Evolutionary conservation across 2,113 vertebrate species (phyloP).

Genomic region (Actenoides lindsayi): DNA sequence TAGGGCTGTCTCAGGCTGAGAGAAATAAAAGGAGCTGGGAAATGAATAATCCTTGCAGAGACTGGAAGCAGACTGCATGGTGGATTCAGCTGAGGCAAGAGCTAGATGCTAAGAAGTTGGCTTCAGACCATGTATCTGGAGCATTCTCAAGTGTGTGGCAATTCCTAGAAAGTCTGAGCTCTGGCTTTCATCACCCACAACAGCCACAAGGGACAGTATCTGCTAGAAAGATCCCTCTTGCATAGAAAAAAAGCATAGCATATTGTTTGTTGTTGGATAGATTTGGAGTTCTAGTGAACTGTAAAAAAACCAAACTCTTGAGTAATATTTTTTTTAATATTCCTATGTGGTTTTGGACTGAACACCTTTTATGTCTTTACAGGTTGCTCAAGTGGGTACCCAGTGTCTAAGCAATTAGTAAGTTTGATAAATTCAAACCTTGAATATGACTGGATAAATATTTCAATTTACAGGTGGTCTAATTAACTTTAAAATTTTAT

Average conservation of each 20-base stretch:
- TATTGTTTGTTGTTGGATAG: not conserved
- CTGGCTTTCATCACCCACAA: not conserved
- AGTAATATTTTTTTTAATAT: not conserved
- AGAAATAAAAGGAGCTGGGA: not conserved
- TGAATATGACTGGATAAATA: not conserved
- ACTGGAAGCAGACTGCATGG: not conserved
- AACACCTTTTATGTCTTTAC: not conserved
- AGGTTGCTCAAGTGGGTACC: not conserved
- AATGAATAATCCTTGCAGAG: not conserved
- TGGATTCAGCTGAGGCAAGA: not conserved
- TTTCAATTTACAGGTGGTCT: not conserved
- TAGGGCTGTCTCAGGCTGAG: not conserved
- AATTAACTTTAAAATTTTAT: not conserved
- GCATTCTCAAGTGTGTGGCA: not conserved
- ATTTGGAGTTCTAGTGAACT: not conserved
- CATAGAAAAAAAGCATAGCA: not conserved
- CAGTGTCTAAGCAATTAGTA: not conserved
- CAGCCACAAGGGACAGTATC: not conserved
- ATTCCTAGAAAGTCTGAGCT: constrained; percentile 26
- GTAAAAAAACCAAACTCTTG: not conserved
- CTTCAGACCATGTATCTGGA: not conserved
- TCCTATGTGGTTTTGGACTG: not conserved
- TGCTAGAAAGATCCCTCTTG: not conserved
- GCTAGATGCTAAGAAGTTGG: not conserved
- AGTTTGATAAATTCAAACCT: not conserved